Evolutionary conservation across 2,888 invertebrate species (phyloP).

Genomic region (Micropterix aruncella): DNA sequence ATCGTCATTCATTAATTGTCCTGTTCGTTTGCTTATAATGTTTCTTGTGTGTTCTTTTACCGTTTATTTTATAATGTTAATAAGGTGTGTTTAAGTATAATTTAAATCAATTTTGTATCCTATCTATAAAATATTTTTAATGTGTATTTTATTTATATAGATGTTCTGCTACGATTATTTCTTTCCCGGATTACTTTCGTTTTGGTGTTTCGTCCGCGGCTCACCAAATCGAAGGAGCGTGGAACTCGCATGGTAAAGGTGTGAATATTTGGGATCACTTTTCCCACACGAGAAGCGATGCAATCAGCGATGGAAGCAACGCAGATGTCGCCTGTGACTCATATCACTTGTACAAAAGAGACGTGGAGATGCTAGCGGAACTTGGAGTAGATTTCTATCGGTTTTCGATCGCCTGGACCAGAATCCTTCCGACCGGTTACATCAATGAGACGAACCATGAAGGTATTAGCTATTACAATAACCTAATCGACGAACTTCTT

Average conservation of each 20-base stretch:
- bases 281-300: constrained; percentile 33
- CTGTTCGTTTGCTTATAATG: too few species aligned
- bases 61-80: too few species aligned
- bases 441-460: constrained; percentile 48
- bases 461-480: constrained; percentile 64
- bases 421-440: constrained; percentile 57
- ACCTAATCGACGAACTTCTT: constrained; percentile 56
- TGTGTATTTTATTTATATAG: neutral
- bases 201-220: neutral
- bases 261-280: constrained; percentile 47
- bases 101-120: too few species aligned
- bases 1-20: too few species aligned
- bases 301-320: constrained; percentile 39
- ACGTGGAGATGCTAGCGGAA: constrained; percentile 45
- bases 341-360: constrained; percentile 48
- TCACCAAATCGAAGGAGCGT: neutral
- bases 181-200: neutral
- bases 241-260: constrained; percentile 31
- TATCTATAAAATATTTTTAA: neutral
- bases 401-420: constrained; percentile 63
- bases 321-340: constrained; percentile 57
- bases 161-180: neutral
- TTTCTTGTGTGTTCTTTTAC: too few species aligned
- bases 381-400: constrained; percentile 52
- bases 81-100: too few species aligned